Percentiles rank a stretch among this genome's conserved stretches.
Evolutionary conservation across 2,888 invertebrate species (phyloP).

Genomic region (Erpobdella octoculata): DNA sequence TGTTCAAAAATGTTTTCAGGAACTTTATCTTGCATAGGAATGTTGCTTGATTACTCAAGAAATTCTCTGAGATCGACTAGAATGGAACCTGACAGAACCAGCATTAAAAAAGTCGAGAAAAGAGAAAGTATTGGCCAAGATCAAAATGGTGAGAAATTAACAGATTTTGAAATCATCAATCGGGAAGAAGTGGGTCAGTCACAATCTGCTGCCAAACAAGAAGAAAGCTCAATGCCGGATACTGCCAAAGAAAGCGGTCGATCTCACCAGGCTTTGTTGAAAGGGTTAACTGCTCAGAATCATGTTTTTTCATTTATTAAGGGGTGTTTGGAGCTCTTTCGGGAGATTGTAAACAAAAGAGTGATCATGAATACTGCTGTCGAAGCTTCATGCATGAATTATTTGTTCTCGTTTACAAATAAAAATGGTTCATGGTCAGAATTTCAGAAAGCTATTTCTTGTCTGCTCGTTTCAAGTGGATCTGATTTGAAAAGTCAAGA

Average conservation of each 20-base stretch:
- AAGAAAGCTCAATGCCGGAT: neutral
- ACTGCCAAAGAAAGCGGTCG: neutral
- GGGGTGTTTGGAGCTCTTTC: neutral
- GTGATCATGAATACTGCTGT: neutral
- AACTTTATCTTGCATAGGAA: neutral
- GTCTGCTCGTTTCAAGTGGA: neutral
- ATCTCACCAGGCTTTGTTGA: neutral
- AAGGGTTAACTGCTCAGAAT: neutral
- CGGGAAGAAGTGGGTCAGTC: too few species aligned
- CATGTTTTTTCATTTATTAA: neutral
- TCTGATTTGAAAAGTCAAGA: neutral
- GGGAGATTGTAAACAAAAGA: neutral
- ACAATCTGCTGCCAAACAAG: neutral
- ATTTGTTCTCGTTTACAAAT: constrained; percentile 1
- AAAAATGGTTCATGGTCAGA: constrained; percentile 9
- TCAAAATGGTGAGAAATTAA: too few species aligned
- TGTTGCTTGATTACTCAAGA: too few species aligned
- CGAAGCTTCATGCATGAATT: constrained; percentile 2
- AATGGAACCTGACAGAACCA: too few species aligned
- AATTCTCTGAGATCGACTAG: too few species aligned
- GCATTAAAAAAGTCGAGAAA: too few species aligned
- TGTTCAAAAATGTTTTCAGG: constrained; percentile 65
- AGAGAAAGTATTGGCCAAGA: too few species aligned
- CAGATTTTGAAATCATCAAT: too few species aligned
- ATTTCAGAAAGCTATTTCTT: neutral